A percentile compares a stretch with the other conserved stretches of the same genome.
Evolutionary conservation across 2,113 vertebrate species (phyloP).

Genomic region (Calyptomena viridis): DNA sequence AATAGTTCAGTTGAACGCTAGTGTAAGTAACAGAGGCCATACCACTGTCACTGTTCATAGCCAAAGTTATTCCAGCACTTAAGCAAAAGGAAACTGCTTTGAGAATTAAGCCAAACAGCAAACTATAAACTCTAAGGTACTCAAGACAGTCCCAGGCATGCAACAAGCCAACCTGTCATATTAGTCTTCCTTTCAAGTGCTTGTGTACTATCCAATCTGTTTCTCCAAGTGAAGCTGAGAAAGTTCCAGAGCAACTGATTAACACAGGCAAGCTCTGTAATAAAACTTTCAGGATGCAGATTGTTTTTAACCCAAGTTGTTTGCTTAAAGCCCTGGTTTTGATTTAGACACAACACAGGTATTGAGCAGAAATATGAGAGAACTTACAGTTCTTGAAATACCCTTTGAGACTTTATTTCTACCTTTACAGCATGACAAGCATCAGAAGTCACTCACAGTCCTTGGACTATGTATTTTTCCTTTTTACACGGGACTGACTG

Average conservation of each 20-base stretch:
- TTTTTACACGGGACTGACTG: not conserved
- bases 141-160: not conserved
- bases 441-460: not conserved
- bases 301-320: not conserved
- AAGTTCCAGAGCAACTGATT: not conserved
- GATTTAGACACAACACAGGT: constrained; percentile 31
- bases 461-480: not conserved
- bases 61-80: not conserved
- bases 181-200: not conserved
- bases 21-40: constrained; percentile 61
- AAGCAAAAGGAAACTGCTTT: constrained; percentile 42
- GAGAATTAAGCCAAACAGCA: constrained; percentile 43
- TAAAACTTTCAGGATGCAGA: constrained; percentile 16
- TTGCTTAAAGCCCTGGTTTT: constrained; percentile 29
- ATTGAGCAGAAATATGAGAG: constrained; percentile 20
- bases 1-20: not conserved
- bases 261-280: not conserved
- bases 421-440: constrained; percentile 10
- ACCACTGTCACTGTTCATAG: not conserved
- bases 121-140: not conserved
- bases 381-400: not conserved
- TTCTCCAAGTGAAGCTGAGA: not conserved
- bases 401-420: constrained; percentile 16
- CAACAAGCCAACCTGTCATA: not conserved
- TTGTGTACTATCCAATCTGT: not conserved